Conservation (phyloP, 2,797 vertebrate species). For the Lepilemur ruficaudatus region DNA sequence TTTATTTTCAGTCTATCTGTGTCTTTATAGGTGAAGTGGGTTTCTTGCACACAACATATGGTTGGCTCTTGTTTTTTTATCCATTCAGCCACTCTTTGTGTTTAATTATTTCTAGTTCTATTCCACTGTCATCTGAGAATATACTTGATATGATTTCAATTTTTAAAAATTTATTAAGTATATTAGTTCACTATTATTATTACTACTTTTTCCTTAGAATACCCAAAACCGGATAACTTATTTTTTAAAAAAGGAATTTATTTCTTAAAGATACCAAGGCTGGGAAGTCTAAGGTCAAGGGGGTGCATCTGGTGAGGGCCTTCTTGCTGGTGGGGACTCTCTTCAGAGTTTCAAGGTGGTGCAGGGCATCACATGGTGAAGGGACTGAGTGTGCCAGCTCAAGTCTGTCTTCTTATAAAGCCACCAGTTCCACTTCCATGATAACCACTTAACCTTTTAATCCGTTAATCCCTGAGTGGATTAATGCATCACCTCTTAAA, state of each 20-base stretch:
- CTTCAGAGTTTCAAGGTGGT: not conserved
- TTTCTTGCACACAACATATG: too few species aligned
- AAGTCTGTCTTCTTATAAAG: not conserved
- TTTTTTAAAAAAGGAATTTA: not conserved
- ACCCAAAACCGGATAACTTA: not conserved
- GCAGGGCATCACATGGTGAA: not conserved
- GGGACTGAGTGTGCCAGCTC: not conserved
- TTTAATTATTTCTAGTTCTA: too few species aligned
- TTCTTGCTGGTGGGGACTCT: not conserved
- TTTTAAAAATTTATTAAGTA: too few species aligned
- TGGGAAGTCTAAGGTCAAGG: not conserved
- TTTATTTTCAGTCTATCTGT: too few species aligned
- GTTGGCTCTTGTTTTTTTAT: too few species aligned
- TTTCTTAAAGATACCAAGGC: not conserved
- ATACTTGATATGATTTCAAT: too few species aligned
- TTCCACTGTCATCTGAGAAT: too few species aligned
- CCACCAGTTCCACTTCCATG: not conserved
- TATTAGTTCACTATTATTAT: too few species aligned
- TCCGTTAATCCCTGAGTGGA: not conserved
- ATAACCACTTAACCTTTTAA: not conserved
- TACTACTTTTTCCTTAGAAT: not conserved
- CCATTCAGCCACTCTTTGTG: too few species aligned
- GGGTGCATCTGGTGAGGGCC: not conserved
- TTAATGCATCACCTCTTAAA: not conserved
- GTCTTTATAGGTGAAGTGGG: too few species aligned